A percentile compares a stretch with the other conserved stretches of the same genome.
Conservation (phyloP, 1,140 invertebrate genomes). For the Anagrus nilaparvatae region DNA sequence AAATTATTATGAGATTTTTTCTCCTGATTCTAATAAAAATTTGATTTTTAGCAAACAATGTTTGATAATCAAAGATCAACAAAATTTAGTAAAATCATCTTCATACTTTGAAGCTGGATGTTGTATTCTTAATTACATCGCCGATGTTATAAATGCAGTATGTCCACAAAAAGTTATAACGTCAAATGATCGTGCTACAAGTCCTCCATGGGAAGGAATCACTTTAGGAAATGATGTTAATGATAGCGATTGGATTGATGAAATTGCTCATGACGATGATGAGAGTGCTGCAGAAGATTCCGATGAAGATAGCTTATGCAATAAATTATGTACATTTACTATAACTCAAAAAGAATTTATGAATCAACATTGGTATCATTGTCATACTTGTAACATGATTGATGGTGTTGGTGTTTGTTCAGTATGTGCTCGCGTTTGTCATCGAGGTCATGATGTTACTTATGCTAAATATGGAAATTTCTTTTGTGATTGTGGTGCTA, state of each 20-base stretch:
- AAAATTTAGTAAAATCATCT: conserved; percentile 33
- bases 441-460: conserved; percentile 91
- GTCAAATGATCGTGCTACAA: conserved; percentile 48
- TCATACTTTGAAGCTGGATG: conserved; percentile 66
- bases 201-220: conserved; percentile 72
- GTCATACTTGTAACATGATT: conserved; percentile 96
- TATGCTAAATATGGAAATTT: conserved; percentile 98
- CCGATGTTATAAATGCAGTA: conserved; percentile 55
- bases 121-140: conserved; percentile 65
- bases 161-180: conserved; percentile 36
- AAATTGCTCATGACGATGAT: conserved; percentile 75
- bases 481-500: conserved; percentile 97
- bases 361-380: conserved; percentile 97
- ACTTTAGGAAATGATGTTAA: conserved; percentile 59
- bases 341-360: conserved; percentile 96
- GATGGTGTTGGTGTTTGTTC: conserved; percentile 96
- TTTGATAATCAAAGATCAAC: conserved; percentile 32
- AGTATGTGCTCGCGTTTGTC: conserved; percentile 93
- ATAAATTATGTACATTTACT: conserved; percentile 94
- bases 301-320: conserved; percentile 88
- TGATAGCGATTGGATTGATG: conserved; percentile 74
- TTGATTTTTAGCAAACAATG: conserved; percentile 29
- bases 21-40: not conserved
- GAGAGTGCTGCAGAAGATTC: conserved; percentile 89
- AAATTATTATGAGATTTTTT: conserved; percentile 5